phyloP scores from a whole-genome alignment of 2,888 invertebrate species.

The Lasioglossum morio region DNA sequence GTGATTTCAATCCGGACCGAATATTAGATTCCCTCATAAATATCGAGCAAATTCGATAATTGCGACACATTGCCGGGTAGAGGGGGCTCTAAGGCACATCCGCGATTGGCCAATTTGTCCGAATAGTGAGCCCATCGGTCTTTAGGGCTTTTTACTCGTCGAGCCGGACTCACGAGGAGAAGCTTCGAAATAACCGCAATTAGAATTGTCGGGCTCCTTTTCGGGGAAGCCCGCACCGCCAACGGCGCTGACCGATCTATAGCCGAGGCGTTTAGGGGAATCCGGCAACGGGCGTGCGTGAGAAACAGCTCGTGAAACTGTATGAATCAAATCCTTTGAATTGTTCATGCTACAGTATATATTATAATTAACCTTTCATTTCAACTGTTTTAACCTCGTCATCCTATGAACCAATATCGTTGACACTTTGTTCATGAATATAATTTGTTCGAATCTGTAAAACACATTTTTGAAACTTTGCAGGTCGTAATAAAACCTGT shows the following conservation, averaged over 20 bases:
- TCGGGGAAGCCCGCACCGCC: constrained; percentile 59
- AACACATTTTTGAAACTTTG: no score
- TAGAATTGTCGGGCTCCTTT: constrained; percentile 68
- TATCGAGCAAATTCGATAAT: constrained; percentile 75
- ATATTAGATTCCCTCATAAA: constrained; percentile 61
- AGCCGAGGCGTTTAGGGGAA: constrained; percentile 17
- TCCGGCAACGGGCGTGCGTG: neutral
- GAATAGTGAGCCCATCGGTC: constrained; percentile 58
- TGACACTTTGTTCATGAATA: no score
- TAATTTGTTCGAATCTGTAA: no score
- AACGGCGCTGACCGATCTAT: constrained; percentile 52
- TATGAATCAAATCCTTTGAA: neutral
- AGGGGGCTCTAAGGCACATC: constrained; percentile 36
- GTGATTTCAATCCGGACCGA: constrained; percentile 17
- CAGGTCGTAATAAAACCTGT: no score
- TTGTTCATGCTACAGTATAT: neutral
- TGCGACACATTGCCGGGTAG: constrained; percentile 44
- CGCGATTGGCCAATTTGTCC: constrained; percentile 74
- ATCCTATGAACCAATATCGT: no score
- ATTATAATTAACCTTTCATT: neutral
- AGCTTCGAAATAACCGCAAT: constrained; percentile 72
- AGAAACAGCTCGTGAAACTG: neutral
- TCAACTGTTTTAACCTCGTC: no score
- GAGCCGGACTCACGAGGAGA: constrained; percentile 32
- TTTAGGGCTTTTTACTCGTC: constrained; percentile 45